Evolutionary conservation across 1,140 invertebrate genomes (phyloP).

Genomic region (Aethina tumida): DNA sequence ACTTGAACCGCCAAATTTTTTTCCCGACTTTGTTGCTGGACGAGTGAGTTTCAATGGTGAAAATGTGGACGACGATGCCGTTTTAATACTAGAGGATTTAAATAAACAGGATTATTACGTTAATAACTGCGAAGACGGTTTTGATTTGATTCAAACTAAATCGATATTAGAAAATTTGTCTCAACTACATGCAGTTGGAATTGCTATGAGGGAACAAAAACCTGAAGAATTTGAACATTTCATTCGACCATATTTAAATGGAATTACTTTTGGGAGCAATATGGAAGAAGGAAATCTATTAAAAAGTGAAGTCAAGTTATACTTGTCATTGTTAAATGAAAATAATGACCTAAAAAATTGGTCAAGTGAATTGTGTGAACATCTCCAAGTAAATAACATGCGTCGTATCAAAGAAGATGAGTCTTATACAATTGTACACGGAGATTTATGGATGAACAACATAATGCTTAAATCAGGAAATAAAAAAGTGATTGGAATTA

Average conservation of each 20-base stretch:
- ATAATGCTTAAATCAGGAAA: slow-evolving; percentile 6
- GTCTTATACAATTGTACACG: slow-evolving; percentile 1
- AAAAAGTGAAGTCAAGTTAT: no score
- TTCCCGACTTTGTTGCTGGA: slow-evolving; percentile 40
- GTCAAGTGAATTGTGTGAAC: no score
- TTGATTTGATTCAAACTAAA: slow-evolving; percentile 37
- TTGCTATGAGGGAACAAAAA: slow-evolving; percentile 37
- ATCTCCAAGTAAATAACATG: no score
- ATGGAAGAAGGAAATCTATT: no score
- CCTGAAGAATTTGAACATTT: slow-evolving; percentile 36
- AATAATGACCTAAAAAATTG: no score
- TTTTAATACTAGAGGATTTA: slow-evolving; percentile 46
- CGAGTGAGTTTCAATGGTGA: slow-evolving; percentile 33
- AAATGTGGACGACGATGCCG: slow-evolving; percentile 41
- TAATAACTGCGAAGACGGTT: slow-evolving; percentile 34
- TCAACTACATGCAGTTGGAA: slow-evolving; percentile 41
- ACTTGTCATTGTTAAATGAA: no score
- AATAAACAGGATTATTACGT: slow-evolving; percentile 35
- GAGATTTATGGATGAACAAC: slow-evolving; percentile 9
- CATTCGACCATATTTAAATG: slow-evolving; percentile 27
- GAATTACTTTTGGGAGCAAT: no score
- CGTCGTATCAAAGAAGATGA: not conserved
- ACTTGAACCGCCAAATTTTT: slow-evolving; percentile 33
- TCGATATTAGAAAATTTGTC: slow-evolving; percentile 39
- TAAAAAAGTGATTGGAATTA: not conserved